Evolutionary conservation across 2,113 vertebrate genomes (phyloP).

Genomic region (Pelecanoides urinatrix): DNA sequence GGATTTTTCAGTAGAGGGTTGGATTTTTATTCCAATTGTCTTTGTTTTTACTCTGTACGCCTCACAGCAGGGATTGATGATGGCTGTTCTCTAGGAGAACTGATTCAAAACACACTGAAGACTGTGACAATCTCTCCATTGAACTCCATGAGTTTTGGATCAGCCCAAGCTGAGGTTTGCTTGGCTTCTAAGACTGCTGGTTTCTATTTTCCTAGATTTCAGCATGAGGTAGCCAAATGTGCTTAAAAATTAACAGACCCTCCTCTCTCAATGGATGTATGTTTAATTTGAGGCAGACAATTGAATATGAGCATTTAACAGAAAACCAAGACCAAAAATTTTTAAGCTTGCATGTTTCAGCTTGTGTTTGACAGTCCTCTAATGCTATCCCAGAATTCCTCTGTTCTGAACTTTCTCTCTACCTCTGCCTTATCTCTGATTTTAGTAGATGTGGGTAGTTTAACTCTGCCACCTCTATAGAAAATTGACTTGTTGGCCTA

Average conservation of each 20-base stretch:
- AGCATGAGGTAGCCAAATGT: not conserved
- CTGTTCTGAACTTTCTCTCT: not conserved
- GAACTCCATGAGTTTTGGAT: not conserved
- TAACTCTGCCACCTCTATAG: not conserved
- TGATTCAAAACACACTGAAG: not conserved
- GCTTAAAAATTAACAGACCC: not conserved
- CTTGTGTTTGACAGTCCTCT: not conserved
- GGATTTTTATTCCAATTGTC: not conserved
- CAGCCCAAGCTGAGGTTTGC: not conserved
- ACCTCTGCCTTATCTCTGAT: not conserved
- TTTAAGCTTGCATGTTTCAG: not conserved
- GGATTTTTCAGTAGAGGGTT: not conserved
- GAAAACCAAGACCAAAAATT: not conserved
- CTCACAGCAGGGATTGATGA: not conserved
- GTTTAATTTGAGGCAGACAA: not conserved
- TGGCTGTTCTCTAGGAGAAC: not conserved
- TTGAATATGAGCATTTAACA: not conserved
- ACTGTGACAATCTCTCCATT: not conserved
- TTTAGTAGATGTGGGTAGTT: not conserved
- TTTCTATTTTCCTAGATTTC: not conserved
- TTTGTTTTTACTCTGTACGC: not conserved
- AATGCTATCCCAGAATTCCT: not conserved
- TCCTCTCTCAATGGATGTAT: not conserved
- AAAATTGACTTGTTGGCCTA: not conserved
- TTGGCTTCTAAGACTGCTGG: not conserved